Base-by-base conservation (phyloP, 2,113 vertebrate species). In the Misgurnus anguillicaudatus region DNA sequence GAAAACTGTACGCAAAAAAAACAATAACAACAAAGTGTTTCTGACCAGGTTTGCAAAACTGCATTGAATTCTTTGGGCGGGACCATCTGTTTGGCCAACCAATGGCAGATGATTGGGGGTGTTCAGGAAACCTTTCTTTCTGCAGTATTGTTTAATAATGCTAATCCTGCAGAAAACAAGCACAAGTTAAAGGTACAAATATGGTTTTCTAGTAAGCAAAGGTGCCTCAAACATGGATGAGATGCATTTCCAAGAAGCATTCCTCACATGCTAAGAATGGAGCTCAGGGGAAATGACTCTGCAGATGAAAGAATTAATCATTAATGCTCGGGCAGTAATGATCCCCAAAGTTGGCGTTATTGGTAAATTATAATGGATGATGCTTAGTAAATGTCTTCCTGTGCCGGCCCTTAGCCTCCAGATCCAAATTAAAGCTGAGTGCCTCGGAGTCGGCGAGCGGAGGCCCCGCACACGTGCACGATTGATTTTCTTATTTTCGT, bases 401-500 rank as follows among this genome's bases (percentile, higher is more conserved):
- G 75, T 88, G 90, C 87, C 75, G 90, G 89, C 91, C 92, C 91
- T 92, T 85, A 89, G 90, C 90, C 82, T 88, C 63, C 88, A 91
- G 92, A 87, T 91, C 91, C 87, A 94, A 94, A 94, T 95, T 92
- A 95, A 91, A 94, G 90, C 88, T 85, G 91, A 94, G 93, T 94
- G 89, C 89, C 88, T 80, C 51, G 80, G 73, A 93, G 92, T 93
- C 91, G 87, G 93, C 89, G 92, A 92, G 92, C 78, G 88, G 89
- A 88, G 21, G 79, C 90, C 90, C 92, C 84, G 88, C 93, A 94
- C 94, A 94, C 89, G 90, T 90, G 85, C 91, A 88, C 90, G 91
- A 97, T 95, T 96, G 95, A 98, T 97, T 97, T 96, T 94, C 93
- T 94, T 95, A 94, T 97, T 95, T 94, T 94, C 89, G 92, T 90